phyloP scores from a whole-genome alignment of 2,888 invertebrate species.

The Halictus ligatus region DNA sequence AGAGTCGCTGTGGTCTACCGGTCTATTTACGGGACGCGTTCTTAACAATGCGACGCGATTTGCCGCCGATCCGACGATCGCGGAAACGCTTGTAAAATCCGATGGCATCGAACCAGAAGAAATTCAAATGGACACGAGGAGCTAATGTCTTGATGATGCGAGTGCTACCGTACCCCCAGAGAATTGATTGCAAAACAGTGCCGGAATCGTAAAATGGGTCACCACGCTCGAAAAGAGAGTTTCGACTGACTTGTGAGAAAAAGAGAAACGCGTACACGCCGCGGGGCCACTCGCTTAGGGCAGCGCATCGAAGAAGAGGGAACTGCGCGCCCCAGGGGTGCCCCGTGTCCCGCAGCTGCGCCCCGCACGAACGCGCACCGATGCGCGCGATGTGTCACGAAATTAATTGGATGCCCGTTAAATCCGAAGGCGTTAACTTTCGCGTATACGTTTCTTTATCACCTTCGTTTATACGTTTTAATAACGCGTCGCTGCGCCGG shows the following conservation, averaged over 20 bases:
- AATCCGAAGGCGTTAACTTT: conserved; percentile 69
- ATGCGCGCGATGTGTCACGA: conserved; percentile 64
- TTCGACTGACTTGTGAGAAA: background rate
- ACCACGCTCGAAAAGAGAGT: background rate
- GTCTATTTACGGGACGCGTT: conserved; percentile 62
- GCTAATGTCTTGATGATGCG: background rate
- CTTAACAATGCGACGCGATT: conserved; percentile 41
- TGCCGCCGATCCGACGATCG: background rate
- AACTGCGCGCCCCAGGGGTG: conserved; percentile 67
- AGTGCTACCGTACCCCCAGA: background rate
- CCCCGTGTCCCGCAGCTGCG: conserved; percentile 59
- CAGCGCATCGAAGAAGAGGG: conserved; percentile 39
- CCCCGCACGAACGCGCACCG: conserved; percentile 47
- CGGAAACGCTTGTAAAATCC: background rate
- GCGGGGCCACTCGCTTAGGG: conserved; percentile 1
- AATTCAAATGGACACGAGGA: too few relatives aligned
- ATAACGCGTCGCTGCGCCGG: conserved; percentile 48
- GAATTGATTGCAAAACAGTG: background rate
- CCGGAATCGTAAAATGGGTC: background rate
- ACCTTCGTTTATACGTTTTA: conserved; percentile 66
- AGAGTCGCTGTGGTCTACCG: conserved; percentile 17
- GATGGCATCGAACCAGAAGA: background rate
- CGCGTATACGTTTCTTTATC: conserved; percentile 68
- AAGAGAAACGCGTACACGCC: conserved; percentile 18
- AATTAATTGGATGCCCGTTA: conserved; percentile 73